A percentile compares a stretch with the other conserved stretches of the same genome.
These are phyloP conservation scores for Lepidocyrtoides sp. DNA, from an alignment of 2,888 invertebrate genomes.

Conservation along the genomic window DNA sequence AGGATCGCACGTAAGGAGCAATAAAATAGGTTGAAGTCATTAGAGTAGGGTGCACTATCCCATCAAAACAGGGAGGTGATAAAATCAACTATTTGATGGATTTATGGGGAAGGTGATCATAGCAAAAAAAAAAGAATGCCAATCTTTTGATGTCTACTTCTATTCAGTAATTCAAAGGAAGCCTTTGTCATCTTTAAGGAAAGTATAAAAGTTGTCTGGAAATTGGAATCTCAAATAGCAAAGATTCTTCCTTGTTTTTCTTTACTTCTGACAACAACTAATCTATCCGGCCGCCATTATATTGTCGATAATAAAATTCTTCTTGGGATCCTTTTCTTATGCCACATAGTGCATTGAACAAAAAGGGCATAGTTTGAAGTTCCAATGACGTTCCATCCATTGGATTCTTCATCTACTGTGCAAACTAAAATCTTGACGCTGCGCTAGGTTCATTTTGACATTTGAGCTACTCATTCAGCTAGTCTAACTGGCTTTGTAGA, in stretches of 20 bases:
- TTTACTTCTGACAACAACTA: background rate
- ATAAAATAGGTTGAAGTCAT: too few species aligned
- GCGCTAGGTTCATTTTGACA: too few species aligned
- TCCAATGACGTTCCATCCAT: too few species aligned
- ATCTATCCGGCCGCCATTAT: background rate
- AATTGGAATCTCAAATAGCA: background rate
- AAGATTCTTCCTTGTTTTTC: background rate
- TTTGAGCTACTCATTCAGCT: too few species aligned
- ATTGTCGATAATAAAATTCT: background rate
- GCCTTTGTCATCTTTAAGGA: constrained; percentile 3
- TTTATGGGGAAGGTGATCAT: background rate
- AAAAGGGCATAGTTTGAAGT: too few species aligned
- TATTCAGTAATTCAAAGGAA: background rate
- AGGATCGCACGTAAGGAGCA: too few species aligned
- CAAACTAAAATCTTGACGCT: too few species aligned
- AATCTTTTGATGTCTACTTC: background rate
- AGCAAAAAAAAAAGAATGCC: background rate
- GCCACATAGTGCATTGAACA: too few species aligned
- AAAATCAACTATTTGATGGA: constrained; percentile 37
- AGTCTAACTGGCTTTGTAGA: too few species aligned
- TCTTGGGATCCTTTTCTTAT: background rate
- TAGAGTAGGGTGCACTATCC: background rate
- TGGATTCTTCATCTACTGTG: too few species aligned
- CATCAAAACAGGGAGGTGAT: constrained; percentile 41
- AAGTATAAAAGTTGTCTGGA: constrained; percentile 29